phyloP scores from a whole-genome alignment of 2,888 invertebrate genomes.

The Epistrophe grossulariae region DNA sequence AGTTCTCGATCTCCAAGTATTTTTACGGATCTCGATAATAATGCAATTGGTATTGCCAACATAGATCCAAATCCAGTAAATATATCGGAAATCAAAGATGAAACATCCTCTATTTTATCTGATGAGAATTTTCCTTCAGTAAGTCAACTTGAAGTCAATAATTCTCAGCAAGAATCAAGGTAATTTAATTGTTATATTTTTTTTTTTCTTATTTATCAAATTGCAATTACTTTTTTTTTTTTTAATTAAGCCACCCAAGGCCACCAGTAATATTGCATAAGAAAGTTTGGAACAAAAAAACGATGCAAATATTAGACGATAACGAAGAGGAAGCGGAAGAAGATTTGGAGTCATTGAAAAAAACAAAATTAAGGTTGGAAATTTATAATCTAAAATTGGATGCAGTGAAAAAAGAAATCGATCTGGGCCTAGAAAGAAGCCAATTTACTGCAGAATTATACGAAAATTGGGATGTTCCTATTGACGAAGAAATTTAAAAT shows the following conservation, averaged over 20 bases:
- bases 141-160: not conserved
- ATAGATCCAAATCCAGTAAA: not conserved
- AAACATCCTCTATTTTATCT: not conserved
- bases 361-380: not conserved
- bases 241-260: not conserved
- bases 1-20: not conserved
- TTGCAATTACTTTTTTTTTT: not conserved
- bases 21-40: not conserved
- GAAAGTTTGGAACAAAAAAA: not conserved
- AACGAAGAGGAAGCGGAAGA: not conserved
- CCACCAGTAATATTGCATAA: not conserved
- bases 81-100: not conserved
- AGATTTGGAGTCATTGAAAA: not conserved
- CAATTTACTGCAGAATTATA: not conserved
- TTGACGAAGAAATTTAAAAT: not conserved
- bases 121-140: not conserved
- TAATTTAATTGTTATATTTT: not conserved
- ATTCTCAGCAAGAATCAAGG: not conserved
- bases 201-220: not conserved
- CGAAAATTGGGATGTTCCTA: not conserved
- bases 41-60: not conserved
- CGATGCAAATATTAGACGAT: not conserved
- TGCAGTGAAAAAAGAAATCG: slow-evolving; percentile 1
- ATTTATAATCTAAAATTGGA: slow-evolving; percentile 20
- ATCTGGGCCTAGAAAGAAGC: not conserved